Percentiles rank a stretch among this genome's conserved stretches.
Evolutionary conservation across 2,888 invertebrate species (phyloP).

Genomic region (Pedicia rivosa): DNA sequence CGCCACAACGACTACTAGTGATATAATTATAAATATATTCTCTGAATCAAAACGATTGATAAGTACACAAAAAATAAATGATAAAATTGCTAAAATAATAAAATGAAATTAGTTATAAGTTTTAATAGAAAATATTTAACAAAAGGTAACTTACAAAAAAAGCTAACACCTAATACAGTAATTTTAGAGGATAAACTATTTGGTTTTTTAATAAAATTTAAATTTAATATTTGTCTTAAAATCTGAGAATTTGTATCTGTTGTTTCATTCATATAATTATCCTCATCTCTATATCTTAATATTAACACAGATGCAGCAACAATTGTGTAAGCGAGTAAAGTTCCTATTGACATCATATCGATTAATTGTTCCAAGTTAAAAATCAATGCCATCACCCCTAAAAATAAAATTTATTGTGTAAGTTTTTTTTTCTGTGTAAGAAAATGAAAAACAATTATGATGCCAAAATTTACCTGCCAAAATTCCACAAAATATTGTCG

Average conservation of each 20-base stretch:
- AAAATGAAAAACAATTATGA: conserved; percentile 6
- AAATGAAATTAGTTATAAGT: too few relatives aligned
- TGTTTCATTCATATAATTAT: conserved; percentile 20
- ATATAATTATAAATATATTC: conserved; percentile 24
- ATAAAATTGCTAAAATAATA: too few relatives aligned
- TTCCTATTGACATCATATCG: conserved; percentile 94
- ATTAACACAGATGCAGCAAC: conserved; percentile 82
- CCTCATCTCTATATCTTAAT: conserved; percentile 46
- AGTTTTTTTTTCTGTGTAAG: conserved; percentile 1
- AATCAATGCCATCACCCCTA: conserved; percentile 69
- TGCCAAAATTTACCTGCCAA: conserved; percentile 43
- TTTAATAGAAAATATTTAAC: too few relatives aligned
- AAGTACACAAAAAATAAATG: conserved; percentile 10
- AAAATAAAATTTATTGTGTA: conserved; percentile 3
- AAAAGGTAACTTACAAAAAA: too few relatives aligned
- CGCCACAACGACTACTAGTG: conserved; percentile 33
- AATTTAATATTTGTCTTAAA: conserved; percentile 48
- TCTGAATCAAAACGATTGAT: conserved; percentile 13
- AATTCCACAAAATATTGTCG: conserved; percentile 59
- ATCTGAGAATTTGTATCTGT: conserved; percentile 23
- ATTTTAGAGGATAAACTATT: conserved; percentile 45
- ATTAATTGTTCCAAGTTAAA: conserved; percentile 83
- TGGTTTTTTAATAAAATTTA: conserved; percentile 52
- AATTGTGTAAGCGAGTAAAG: conserved; percentile 77
- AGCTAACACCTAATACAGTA: conserved; percentile 41